Evolutionary conservation across 2,113 vertebrate genomes (phyloP).

Genomic region (Prolemur simus): DNA sequence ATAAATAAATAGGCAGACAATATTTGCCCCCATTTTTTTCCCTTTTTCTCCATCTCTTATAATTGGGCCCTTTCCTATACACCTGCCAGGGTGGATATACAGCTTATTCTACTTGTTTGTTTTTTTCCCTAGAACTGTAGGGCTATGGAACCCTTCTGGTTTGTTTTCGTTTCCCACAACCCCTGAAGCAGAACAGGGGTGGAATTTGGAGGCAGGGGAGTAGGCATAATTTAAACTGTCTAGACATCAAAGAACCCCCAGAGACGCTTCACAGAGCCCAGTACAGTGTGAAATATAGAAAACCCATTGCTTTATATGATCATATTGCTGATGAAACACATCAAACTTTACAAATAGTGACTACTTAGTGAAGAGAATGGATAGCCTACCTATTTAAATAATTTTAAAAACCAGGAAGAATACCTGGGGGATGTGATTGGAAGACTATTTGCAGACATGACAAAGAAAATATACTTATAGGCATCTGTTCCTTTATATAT

Average conservation of each 20-base stretch:
- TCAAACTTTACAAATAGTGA: conserved; percentile 51
- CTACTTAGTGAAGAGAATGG: conserved; percentile 2
- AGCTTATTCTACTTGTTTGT: conserved; percentile 35
- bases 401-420: conserved; percentile 30
- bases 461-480: neutral
- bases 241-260: conserved; percentile 78
- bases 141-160: conserved; percentile 57
- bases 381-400: neutral
- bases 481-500: neutral
- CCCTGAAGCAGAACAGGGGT: conserved; percentile 70
- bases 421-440: neutral
- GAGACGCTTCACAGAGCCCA: conserved; percentile 59
- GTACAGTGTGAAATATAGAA: conserved; percentile 60
- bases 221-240: conserved; percentile 77
- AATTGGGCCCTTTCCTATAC: neutral
- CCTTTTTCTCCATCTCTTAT: neutral
- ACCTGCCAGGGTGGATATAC: conserved; percentile 54
- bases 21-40: neutral
- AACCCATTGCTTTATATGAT: conserved; percentile 46
- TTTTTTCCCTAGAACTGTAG: conserved; percentile 27
- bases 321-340: conserved; percentile 53
- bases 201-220: conserved; percentile 67
- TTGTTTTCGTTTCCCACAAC: conserved; percentile 70
- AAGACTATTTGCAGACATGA: neutral
- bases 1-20: neutral